A percentile compares a stretch with the other conserved stretches of the same genome.
Conservation (phyloP, 2,797 vertebrate genomes). For the Catharus ustulatus region DNA sequence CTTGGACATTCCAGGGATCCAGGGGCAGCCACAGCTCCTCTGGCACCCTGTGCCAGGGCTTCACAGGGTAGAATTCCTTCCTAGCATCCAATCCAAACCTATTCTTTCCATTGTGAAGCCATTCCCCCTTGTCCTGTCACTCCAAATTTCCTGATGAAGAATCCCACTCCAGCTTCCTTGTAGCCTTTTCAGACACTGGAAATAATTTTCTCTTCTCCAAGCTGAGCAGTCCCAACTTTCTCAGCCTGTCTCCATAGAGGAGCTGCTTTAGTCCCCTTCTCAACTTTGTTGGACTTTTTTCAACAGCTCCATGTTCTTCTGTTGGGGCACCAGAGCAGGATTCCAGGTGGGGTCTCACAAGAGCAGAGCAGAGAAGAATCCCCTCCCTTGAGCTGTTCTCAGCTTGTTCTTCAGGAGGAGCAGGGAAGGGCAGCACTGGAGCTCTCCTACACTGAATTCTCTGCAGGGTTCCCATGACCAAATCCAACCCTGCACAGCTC, state of each 20-base stretch:
- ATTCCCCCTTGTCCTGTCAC: neutral
- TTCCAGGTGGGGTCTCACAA: neutral
- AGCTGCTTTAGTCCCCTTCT: neutral
- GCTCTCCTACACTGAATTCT: fast-evolving
- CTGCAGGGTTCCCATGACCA: fast-evolving
- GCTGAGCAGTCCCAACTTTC: neutral
- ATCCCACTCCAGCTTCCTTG: neutral
- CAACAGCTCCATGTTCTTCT: neutral
- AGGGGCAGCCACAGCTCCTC: neutral
- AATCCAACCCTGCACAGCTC: neutral
- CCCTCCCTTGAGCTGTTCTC: neutral
- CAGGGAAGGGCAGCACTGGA: neutral
- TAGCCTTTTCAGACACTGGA: too few relatives aligned
- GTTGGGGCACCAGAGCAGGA: neutral
- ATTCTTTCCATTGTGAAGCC: neutral
- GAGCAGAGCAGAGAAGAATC: neutral
- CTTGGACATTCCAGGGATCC: neutral
- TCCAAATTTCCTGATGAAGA: neutral
- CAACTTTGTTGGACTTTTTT: too few relatives aligned
- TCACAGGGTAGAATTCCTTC: neutral
- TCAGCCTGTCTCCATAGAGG: fast-evolving
- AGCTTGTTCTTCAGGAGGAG: neutral
- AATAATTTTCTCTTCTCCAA: neutral
- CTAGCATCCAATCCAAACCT: neutral
- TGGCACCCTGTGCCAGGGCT: neutral